Base-by-base conservation (phyloP, 2,888 invertebrate species). In the Ennomos fuscantarius region DNA sequence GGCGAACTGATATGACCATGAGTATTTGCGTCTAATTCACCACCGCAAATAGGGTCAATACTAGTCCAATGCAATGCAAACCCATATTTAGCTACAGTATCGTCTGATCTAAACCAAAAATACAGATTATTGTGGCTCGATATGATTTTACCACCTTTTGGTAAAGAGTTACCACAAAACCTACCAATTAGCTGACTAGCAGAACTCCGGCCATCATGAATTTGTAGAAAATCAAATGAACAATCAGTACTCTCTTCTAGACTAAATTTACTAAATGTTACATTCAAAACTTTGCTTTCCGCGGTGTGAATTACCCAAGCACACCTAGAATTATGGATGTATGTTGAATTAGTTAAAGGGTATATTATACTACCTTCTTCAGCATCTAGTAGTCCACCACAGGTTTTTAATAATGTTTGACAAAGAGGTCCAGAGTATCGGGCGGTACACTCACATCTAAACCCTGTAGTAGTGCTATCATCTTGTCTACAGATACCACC, bases 1-100 rank as follows among this genome's bases (percentile, higher is more conserved):
- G 98, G 98, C 1, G 97, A 97, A 47, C 93, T 94, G 13, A 99
- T 93, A 0, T 94, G 93, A 1, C 98, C 98, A 76, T 96, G 95
- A 3, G 93, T 86, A 0, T 82, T 79, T 0, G 93, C 93, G 42
- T 94, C 82, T 2, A 95, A 70, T 3, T 89, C 85, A 0, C 95
- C 97, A 52, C 98, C 98, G 73, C 97, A 96, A 45, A 93, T 89
- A 70, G 97, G 97, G 24, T 87, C 76, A 33, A 94, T 93, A n/a
- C 96, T 94, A 31, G 90, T 94, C 98, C 98, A 99, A 54, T 92
- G 93, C n/a, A 98, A 86, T 13, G 94, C 92, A 82, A 98, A 98
- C 0, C 97, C 97, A 50, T 94, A 93, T 55, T 92, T 93, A 9
- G 94, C 82, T 3, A 94, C 85, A 3, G 93, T 93, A 57, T 89